Conservation (phyloP, 2,113 vertebrate species). For the Ophiodon elongatus region DNA sequence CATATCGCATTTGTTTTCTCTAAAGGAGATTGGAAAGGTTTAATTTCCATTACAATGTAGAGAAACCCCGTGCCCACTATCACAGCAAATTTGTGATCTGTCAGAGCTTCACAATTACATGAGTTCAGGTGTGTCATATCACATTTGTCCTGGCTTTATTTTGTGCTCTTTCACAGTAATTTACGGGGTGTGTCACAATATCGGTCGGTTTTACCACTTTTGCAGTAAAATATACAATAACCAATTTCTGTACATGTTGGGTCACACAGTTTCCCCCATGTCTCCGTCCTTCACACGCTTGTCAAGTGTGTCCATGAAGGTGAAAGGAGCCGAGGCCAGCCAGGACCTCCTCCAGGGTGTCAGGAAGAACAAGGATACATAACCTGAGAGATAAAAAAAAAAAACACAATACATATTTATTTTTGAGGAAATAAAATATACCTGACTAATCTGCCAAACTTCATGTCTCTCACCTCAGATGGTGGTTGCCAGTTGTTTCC, state of each 20-base stretch:
- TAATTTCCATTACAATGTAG: too few relatives aligned
- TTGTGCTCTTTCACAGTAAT: background rate
- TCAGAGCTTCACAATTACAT: too few relatives aligned
- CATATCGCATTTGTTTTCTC: too few relatives aligned
- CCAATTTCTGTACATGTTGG: background rate
- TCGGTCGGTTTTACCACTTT: background rate
- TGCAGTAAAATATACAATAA: background rate
- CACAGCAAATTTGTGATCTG: background rate
- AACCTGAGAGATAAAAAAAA: conserved; percentile 49
- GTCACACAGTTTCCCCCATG: background rate
- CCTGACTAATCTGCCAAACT: background rate
- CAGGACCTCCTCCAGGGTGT: conserved; percentile 64
- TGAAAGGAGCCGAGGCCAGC: conserved; percentile 68
- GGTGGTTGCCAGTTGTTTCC: conserved; percentile 7
- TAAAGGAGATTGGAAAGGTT: too few relatives aligned
- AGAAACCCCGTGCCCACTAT: background rate
- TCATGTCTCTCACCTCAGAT: conserved; percentile 66
- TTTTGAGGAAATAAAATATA: background rate
- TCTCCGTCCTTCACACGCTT: conserved; percentile 1
- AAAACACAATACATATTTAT: background rate
- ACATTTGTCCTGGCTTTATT: background rate
- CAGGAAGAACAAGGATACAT: conserved; percentile 58
- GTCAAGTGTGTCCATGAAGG: background rate
- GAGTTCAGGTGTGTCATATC: too few relatives aligned
- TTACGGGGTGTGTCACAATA: background rate